Base-by-base conservation (phyloP, 2,113 vertebrate genomes). In the Polypterus senegalus region DNA sequence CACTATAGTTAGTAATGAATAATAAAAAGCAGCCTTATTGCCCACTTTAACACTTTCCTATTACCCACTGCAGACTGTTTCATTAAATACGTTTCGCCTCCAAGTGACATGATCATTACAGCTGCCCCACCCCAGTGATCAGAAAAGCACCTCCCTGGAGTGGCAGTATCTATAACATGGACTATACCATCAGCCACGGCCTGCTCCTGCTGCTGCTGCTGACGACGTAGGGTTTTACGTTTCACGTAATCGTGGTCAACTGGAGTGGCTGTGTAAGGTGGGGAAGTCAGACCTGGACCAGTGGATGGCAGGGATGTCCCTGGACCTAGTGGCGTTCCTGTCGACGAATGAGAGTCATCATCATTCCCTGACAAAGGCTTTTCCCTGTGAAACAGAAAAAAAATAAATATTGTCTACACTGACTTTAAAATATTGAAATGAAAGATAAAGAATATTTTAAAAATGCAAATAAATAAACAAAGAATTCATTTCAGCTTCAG, bases 221-320 rank as follows among this genome's bases (percentile, higher is more conserved):
- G 81, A 85, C 93, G 92, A 80, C 83, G 89, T 81, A 86, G 88
- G 81, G 90, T 94, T 97, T 98, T 97, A 92, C 96, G 92, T 92
- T 98, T 98, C 92, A 91, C 90, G 94, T 99, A 97, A 96, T 99
- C 94, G 77, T 99, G 96, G 93, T 99, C 96, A 91, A 94, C 91
- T 77, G 94, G 96, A 85, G 94, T 91, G 82, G 92, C 92, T 89
- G 88, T 90, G 80, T 96, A 97, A 86, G 90, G 91, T 87, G 94
- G 92, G 77, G 93, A 96, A 86, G 91, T 91, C 91, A 97, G 90
- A 97, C 96, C 96, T 97, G 92, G 91, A 77, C 91, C 89, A 1
- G 83, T 92, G 71, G 89, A 91, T 43, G 88, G 90, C 8, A 86
- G 83, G 71, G 89, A 88, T 73, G 87, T 80, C 82, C 84, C 79